These are phyloP conservation scores for Endotricha flammealis DNA, from an alignment of 2,888 invertebrate species.

Conservation along the genomic window DNA sequence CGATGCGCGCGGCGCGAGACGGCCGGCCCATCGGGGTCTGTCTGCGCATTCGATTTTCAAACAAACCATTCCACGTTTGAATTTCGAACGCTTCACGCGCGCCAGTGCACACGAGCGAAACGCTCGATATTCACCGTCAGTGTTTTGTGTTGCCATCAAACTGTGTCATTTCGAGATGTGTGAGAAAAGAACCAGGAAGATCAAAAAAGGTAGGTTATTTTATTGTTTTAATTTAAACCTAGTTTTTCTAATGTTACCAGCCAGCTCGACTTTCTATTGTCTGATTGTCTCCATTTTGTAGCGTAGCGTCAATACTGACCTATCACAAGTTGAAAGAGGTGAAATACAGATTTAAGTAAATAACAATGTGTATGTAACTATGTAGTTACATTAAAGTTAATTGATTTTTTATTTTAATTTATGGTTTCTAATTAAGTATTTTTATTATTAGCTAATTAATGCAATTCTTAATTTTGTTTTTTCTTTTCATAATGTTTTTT, in stretches of 20 bases:
- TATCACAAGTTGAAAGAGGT: slow-evolving; percentile 11
- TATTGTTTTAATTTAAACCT: slow-evolving; percentile 1
- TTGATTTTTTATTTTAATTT: no score
- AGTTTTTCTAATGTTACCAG: background rate
- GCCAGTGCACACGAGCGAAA: slow-evolving; percentile 19
- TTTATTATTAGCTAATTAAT: no score
- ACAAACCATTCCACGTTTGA: slow-evolving; percentile 35
- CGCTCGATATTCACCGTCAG: slow-evolving; percentile 23
- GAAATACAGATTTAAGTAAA: no score
- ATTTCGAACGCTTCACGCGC: slow-evolving; percentile 29
- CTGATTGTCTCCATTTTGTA: slow-evolving; percentile 3
- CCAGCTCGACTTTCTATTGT: background rate
- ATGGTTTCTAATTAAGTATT: no score
- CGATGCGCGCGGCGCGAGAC: slow-evolving; percentile 13
- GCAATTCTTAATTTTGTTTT: no score
- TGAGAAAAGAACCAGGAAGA: slow-evolving; percentile 54
- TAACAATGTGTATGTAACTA: no score
- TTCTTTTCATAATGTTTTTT: no score
- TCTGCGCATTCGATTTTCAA: slow-evolving; percentile 40
- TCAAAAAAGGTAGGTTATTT: slow-evolving; percentile 46
- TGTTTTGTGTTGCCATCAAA: slow-evolving; percentile 31
- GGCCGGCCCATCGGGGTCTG: slow-evolving; percentile 19
- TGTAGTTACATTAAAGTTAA: no score
- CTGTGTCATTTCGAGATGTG: slow-evolving; percentile 50
- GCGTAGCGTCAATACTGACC: slow-evolving; percentile 9